Conservation (phyloP, 2,888 invertebrate genomes). For the Atethmia centrago region DNA sequence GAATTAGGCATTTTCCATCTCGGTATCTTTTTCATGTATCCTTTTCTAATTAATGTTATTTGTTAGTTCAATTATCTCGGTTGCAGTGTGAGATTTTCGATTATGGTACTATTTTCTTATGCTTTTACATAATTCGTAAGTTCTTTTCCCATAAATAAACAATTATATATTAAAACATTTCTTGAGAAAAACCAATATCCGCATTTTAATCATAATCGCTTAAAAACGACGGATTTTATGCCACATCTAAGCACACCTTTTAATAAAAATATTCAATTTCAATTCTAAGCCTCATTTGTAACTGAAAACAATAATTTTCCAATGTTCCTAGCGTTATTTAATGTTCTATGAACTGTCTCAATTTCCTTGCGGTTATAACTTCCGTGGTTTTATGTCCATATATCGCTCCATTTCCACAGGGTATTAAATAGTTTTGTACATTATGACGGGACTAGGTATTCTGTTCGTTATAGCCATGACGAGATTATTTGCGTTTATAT, state of each 20-base stretch:
- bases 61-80: not conserved
- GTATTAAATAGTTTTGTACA: conserved; percentile 36
- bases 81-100: not conserved
- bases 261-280: not conserved
- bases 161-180: not conserved
- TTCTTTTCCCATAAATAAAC: not conserved
- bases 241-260: not conserved
- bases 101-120: not conserved
- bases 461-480: not conserved
- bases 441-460: conserved; percentile 4
- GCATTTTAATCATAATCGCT: not conserved
- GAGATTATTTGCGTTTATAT: not conserved
- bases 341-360: conserved; percentile 32
- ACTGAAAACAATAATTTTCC: conserved; percentile 27
- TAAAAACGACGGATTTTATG: not conserved
- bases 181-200: not conserved
- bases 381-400: conserved; percentile 31
- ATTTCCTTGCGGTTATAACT: conserved; percentile 54
- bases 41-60: not conserved
- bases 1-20: not conserved
- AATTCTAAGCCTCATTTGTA: conserved; percentile 1
- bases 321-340: conserved; percentile 32
- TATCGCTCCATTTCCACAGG: conserved; percentile 40
- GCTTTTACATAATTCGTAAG: not conserved
- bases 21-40: not conserved